Percentiles rank a stretch among this genome's conserved stretches.
Conservation (phyloP, 2,113 vertebrate genomes). For the Epinephelus fuscoguttatus region DNA sequence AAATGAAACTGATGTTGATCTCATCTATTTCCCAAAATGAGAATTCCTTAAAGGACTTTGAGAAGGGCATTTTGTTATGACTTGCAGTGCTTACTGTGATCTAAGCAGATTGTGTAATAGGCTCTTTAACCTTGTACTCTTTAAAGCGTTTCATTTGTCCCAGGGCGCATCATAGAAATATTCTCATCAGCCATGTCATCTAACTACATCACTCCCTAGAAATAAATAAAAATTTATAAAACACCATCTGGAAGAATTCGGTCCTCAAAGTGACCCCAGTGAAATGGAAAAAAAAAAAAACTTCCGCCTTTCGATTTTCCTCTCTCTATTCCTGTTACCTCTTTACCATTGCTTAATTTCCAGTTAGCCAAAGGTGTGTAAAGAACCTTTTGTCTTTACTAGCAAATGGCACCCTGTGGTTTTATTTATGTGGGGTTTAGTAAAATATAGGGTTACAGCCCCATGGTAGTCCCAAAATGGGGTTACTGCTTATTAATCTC, state of each 20-base stretch:
- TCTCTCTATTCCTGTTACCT: neutral
- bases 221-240: conserved; percentile 69
- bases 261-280: conserved; percentile 67
- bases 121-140: conserved; percentile 71
- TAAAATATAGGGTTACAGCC: conserved; percentile 63
- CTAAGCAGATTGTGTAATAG: conserved; percentile 67
- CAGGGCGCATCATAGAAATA: conserved; percentile 62
- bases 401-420: conserved; percentile 44
- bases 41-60: conserved; percentile 21
- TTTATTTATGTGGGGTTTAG: conserved; percentile 74
- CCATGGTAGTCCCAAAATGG: conserved; percentile 52
- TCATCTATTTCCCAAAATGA: conserved; percentile 14
- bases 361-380: conserved; percentile 20
- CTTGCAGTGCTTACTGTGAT: conserved; percentile 44
- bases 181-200: conserved; percentile 59
- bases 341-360: neutral
- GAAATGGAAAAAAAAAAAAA: conserved; percentile 1
- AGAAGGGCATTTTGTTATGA: conserved; percentile 23
- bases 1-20: conserved; percentile 1
- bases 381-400: conserved; percentile 49
- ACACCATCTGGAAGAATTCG: conserved; percentile 74
- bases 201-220: conserved; percentile 66
- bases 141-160: conserved; percentile 73
- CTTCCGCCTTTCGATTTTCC: neutral
- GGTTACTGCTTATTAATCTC: conserved; percentile 68